These are phyloP conservation scores for Eueremaeus valkanovi DNA, from an alignment of 2,888 invertebrate genomes.

Conservation along the genomic window DNA sequence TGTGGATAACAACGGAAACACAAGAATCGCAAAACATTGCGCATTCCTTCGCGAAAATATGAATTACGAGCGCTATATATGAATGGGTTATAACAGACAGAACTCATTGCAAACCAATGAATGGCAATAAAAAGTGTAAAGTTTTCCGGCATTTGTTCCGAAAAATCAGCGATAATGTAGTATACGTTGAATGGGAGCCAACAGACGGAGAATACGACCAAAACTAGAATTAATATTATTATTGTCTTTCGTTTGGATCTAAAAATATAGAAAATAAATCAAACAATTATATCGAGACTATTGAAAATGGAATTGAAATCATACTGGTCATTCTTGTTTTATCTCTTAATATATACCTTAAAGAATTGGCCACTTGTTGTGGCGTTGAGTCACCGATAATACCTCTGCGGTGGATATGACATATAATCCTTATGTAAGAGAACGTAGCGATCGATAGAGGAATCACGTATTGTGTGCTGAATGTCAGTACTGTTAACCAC, in stretches of 20 bases:
- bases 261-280: too few relatives aligned
- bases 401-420: slow-evolving; percentile 51
- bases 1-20: too few relatives aligned
- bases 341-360: too few relatives aligned
- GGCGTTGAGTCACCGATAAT: slow-evolving; percentile 53
- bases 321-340: too few relatives aligned
- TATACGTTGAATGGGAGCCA: slow-evolving; percentile 57
- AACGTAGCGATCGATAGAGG: slow-evolving; percentile 53
- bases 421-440: slow-evolving; percentile 53
- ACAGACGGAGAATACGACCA: slow-evolving; percentile 54
- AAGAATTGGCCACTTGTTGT: slow-evolving; percentile 52
- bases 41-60: slow-evolving; percentile 30
- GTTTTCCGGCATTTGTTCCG: slow-evolving; percentile 50
- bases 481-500: slow-evolving; percentile 48
- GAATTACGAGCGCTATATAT: slow-evolving; percentile 52
- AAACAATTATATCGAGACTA: too few relatives aligned
- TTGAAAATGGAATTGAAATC: too few relatives aligned
- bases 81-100: slow-evolving; percentile 56
- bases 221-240: slow-evolving; percentile 55
- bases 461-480: slow-evolving; percentile 54
- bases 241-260: slow-evolving; percentile 54
- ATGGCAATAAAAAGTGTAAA: slow-evolving; percentile 53
- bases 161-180: slow-evolving; percentile 53
- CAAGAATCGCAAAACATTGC: too few relatives aligned
- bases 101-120: slow-evolving; percentile 56